These are phyloP conservation scores for Plumapathes pennacea DNA, from an alignment of 92 coral and sea anemone species.

Conservation along the genomic window DNA sequence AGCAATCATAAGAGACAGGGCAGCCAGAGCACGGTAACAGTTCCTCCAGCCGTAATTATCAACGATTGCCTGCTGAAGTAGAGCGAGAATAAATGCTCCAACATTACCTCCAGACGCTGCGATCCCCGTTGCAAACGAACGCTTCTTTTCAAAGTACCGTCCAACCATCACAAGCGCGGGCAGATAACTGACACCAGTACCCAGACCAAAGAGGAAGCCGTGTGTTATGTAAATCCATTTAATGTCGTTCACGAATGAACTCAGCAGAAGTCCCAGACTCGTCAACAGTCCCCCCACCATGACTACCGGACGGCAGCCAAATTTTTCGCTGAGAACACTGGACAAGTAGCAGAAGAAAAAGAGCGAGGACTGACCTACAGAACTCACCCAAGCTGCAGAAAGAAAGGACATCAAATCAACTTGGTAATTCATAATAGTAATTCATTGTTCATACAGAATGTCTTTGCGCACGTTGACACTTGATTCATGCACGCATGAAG, in stretches of 20 bases:
- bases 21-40: constrained; percentile 81
- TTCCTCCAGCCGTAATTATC: constrained; percentile 82
- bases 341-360: constrained; percentile 84
- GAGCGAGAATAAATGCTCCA: constrained; percentile 88
- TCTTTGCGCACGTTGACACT: too few species aligned
- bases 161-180: constrained; percentile 96
- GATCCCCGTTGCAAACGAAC: constrained; percentile 92
- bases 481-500: too few species aligned
- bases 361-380: constrained; percentile 82
- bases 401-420: too few species aligned
- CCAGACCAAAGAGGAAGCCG: constrained; percentile 87
- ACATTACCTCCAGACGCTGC: constrained; percentile 94
- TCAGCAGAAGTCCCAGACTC: constrained; percentile 73
- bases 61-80: constrained; percentile 75
- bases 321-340: constrained; percentile 72
- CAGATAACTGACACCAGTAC: constrained; percentile 81
- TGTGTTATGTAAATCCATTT: constrained; percentile 71
- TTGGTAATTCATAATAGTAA: too few species aligned
- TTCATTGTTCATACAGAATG: too few species aligned
- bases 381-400: constrained; percentile 96
- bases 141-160: constrained; percentile 77
- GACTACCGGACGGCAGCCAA: constrained; percentile 78
- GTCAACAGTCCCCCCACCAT: constrained; percentile 79
- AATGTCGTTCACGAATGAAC: constrained; percentile 65
- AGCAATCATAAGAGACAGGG: constrained; percentile 61